Base-by-base conservation (phyloP, 2,888 invertebrate genomes). In the Mongoloraphidia duomilia region DNA sequence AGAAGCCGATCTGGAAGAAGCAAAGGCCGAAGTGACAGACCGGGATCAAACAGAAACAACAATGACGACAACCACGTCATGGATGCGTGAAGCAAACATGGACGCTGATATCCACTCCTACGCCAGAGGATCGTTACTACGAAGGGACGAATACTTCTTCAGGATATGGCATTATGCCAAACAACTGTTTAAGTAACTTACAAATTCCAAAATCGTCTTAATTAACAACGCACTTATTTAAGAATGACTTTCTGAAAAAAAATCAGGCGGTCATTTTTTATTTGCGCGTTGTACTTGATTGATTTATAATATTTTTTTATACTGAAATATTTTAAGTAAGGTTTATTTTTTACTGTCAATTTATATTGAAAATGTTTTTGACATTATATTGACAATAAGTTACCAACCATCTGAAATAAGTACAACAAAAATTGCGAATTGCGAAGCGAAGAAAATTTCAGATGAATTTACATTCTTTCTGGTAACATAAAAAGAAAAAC, bases 101-200 rank as follows among this genome's bases (percentile, higher is more conserved):
- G 93, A 94, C 66, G 91, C 93, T 3, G 90, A 92, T 63, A 91
- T 93, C 58, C 79, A 82, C 58, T 85, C 88, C 41, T 93, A 93
- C 68, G 87, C 91, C n/a, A 80, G 86, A 57, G 85, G 86, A 54
- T 83, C 84, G 51, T 74, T 93, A 47, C 73, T 91, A 46, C 77
- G 86, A 56, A 80, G 84, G 60, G 91, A 92, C 66, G 93, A 94
- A 71, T 94, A 94, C 73, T 94, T 93, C 83, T 94, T 94, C 82
- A 80, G 88, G 58, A 85, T 93, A 70, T 92, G 88, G 87, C 83
- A 84, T 67, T 83, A 88, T 62, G 86, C 88, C 58, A 84, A 84
- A 60, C 82, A 86, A 66, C 74, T 87, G 53, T 87, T 87, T 69
- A 84, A 88, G 70, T 86, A 78, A 76, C 64, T 61, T 17, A 11